phyloP scores from a whole-genome alignment of 1,140 invertebrate species.

The Stegodyphus dumicola region DNA sequence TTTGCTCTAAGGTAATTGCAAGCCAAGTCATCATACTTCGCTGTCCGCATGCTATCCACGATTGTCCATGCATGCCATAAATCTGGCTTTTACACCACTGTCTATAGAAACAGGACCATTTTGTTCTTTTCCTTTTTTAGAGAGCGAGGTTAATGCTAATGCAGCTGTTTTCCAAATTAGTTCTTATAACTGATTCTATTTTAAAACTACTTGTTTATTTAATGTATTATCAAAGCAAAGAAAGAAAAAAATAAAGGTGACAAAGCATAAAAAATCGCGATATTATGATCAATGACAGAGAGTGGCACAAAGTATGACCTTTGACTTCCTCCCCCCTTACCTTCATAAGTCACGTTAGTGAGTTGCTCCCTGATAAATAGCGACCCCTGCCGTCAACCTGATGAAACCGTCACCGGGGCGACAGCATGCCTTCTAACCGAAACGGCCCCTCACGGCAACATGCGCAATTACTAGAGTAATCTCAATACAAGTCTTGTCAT shows the following conservation, averaged over 20 bases:
- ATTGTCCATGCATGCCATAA: too few relatives aligned
- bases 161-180: too few relatives aligned
- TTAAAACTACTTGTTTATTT: too few relatives aligned
- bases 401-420: constrained; percentile 18
- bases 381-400: constrained; percentile 24
- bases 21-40: too few relatives aligned
- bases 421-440: constrained; percentile 2
- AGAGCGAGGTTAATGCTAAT: too few relatives aligned
- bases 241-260: background rate
- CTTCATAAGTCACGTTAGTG: constrained; percentile 9
- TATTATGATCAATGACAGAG: constrained; percentile 23
- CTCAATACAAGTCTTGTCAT: constrained; percentile 9
- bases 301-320: background rate
- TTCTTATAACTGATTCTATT: too few relatives aligned
- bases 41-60: too few relatives aligned
- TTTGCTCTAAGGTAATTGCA: too few relatives aligned
- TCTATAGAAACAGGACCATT: too few relatives aligned
- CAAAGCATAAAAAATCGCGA: constrained; percentile 6
- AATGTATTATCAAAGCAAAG: background rate
- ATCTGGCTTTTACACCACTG: too few relatives aligned
- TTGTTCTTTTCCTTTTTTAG: too few relatives aligned
- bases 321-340: background rate
- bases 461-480: constrained; percentile 13
- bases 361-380: constrained; percentile 23
- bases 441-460: background rate